Evolutionary conservation across 2,888 invertebrate species (phyloP).

Genomic region (Incurvaria masculella): DNA sequence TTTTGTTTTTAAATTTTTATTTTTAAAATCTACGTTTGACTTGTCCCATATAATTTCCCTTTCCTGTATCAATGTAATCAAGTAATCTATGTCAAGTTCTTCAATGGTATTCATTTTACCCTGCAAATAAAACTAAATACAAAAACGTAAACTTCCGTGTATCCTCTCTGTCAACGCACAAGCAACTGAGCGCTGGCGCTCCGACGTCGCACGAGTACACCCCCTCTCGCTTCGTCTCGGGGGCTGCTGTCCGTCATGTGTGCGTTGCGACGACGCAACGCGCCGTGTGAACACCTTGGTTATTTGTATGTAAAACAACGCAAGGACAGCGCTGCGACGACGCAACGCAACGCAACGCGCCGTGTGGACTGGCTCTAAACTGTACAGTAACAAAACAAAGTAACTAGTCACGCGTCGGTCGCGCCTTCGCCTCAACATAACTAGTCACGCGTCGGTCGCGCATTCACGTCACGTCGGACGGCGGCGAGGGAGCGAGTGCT

Average conservation of each 20-base stretch:
- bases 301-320: constrained; percentile 2
- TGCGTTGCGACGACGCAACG: constrained; percentile 7
- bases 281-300: background rate
- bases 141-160: constrained; percentile 1
- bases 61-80: constrained; percentile 13
- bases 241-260: constrained; percentile 2
- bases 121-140: too few relatives aligned
- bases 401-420: too few relatives aligned
- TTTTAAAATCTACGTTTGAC: constrained; percentile 7
- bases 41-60: constrained; percentile 11
- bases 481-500: too few relatives aligned
- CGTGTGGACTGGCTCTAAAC: too few relatives aligned
- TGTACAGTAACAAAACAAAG: too few relatives aligned
- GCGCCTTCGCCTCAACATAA: too few relatives aligned
- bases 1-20: background rate
- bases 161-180: constrained; percentile 7
- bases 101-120: constrained; percentile 9
- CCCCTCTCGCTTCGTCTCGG: constrained; percentile 7
- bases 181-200: constrained; percentile 7
- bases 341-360: too few relatives aligned
- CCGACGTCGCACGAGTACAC: constrained; percentile 7
- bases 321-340: constrained; percentile 1
- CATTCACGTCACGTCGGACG: too few relatives aligned
- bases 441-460: too few relatives aligned
- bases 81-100: constrained; percentile 10